A percentile compares a stretch with the other conserved stretches of the same genome.
Evolutionary conservation across 2,113 vertebrate species (phyloP).

Genomic region (Hippocampus comes): DNA sequence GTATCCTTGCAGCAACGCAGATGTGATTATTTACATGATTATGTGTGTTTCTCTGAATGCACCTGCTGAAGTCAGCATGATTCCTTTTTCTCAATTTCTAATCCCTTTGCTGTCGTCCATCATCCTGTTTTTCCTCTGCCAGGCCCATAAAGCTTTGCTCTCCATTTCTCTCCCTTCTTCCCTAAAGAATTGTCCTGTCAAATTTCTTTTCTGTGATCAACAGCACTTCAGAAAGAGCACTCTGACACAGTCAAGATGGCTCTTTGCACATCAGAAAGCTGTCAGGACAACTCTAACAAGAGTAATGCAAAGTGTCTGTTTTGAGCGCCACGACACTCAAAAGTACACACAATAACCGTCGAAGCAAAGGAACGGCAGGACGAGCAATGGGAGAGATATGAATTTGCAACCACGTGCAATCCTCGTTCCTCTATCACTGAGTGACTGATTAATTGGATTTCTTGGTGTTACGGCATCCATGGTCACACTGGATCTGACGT

Average conservation of each 20-base stretch:
- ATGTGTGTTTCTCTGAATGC: conserved; percentile 20
- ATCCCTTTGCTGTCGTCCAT: conserved; percentile 10
- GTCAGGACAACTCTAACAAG: conserved; percentile 43
- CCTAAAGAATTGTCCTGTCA: conserved; percentile 55
- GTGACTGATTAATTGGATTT: conserved; percentile 26
- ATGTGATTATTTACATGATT: conserved; percentile 35
- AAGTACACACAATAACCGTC: conserved; percentile 17
- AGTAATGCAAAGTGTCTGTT: conserved; percentile 34
- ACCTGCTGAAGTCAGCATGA: background rate
- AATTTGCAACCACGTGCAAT: conserved; percentile 19
- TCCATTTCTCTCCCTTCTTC: conserved; percentile 1
- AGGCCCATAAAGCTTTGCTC: background rate
- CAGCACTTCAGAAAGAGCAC: conserved; percentile 48
- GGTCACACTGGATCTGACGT: conserved; percentile 16
- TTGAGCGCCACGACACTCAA: conserved; percentile 14
- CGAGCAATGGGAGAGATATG: conserved; percentile 1
- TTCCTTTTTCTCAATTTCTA: conserved; percentile 20
- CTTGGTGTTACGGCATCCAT: conserved; percentile 23
- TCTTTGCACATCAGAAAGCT: conserved; percentile 46
- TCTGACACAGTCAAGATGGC: conserved; percentile 36
- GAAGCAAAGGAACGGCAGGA: conserved; percentile 9
- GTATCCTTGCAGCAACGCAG: conserved; percentile 17
- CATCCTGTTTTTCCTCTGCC: background rate
- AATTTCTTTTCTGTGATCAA: conserved; percentile 46
- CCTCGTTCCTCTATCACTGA: conserved; percentile 23